Evolutionary conservation across 1,140 invertebrate genomes (phyloP).

Genomic region (Dreissena rostriformis): DNA sequence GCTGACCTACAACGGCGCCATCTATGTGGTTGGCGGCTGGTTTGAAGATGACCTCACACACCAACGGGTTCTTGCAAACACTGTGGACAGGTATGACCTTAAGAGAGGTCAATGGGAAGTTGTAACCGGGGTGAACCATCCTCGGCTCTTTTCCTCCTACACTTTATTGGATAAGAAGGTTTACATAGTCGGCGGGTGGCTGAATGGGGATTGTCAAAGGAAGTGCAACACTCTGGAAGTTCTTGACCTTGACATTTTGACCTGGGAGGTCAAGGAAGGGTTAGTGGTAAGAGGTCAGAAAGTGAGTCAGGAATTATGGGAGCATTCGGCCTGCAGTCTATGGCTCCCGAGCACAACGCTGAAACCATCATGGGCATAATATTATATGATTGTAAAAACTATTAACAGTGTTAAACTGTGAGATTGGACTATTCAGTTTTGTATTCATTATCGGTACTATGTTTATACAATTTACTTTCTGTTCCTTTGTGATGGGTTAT

Average conservation of each 20-base stretch:
- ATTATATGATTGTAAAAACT: background rate
- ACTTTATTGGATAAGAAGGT: constrained; percentile 85
- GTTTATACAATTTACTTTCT: too few species aligned
- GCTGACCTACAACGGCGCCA: constrained; percentile 84
- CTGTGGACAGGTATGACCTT: constrained; percentile 87
- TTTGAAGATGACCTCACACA: constrained; percentile 84
- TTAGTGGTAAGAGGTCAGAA: constrained; percentile 3
- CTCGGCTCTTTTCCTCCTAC: constrained; percentile 87
- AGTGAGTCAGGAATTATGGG: constrained; percentile 66
- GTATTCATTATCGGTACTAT: too few species aligned
- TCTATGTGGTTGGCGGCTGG: constrained; percentile 89
- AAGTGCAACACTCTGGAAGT: constrained; percentile 64
- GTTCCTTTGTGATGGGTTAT: too few species aligned
- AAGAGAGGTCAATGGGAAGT: constrained; percentile 84
- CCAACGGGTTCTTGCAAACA: constrained; percentile 84
- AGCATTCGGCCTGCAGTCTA: constrained; percentile 69
- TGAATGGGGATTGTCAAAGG: constrained; percentile 63
- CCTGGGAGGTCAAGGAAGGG: constrained; percentile 50
- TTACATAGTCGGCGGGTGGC: constrained; percentile 88
- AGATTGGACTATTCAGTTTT: background rate
- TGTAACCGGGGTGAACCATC: constrained; percentile 86
- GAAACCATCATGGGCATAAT: background rate
- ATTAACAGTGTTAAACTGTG: constrained; percentile 1
- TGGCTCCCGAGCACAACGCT: constrained; percentile 60
- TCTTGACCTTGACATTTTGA: constrained; percentile 60